Evolutionary conservation across 37 sponge, comb jelly and placozoan species (phyloP).

Genomic region (Halichondria panicea): DNA sequence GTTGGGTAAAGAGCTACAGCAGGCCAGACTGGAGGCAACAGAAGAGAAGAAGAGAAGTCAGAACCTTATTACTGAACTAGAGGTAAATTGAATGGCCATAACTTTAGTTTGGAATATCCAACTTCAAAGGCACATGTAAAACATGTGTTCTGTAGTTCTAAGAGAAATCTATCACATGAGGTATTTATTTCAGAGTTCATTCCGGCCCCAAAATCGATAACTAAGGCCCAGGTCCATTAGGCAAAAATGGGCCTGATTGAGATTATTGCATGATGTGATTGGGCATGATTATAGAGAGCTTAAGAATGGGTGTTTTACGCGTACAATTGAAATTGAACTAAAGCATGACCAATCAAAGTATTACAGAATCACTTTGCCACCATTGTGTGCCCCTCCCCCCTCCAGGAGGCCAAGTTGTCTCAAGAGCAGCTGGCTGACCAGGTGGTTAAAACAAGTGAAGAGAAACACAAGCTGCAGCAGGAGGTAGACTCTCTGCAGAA

Average conservation of each 20-base stretch:
- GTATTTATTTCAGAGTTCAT: too few relatives aligned
- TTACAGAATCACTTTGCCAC: too few relatives aligned
- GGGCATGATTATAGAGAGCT: too few relatives aligned
- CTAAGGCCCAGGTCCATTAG: too few relatives aligned
- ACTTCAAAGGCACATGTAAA: background rate
- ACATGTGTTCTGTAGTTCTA: background rate
- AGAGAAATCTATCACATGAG: too few relatives aligned
- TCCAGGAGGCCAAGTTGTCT: slow-evolving; percentile 33
- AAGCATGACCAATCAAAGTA: too few relatives aligned
- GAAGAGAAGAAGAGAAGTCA: slow-evolving; percentile 22
- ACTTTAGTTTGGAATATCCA: background rate
- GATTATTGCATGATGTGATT: too few relatives aligned
- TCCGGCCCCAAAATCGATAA: too few relatives aligned
- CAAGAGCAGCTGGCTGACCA: slow-evolving; percentile 48
- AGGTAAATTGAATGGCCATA: slow-evolving; percentile 4
- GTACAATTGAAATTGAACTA: too few relatives aligned
- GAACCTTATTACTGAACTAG: slow-evolving; percentile 11
- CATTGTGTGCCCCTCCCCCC: too few relatives aligned
- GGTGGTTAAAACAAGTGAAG: slow-evolving; percentile 39
- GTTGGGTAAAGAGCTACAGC: slow-evolving; percentile 31
- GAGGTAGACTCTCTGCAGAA: slow-evolving; percentile 7
- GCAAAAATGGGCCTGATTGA: too few relatives aligned
- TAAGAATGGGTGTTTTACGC: too few relatives aligned
- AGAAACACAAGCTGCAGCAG: slow-evolving; percentile 19
- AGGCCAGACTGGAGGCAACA: slow-evolving; percentile 11